Conservation (phyloP, 1,140 invertebrate species). For the Drosophila watanabei region DNA sequence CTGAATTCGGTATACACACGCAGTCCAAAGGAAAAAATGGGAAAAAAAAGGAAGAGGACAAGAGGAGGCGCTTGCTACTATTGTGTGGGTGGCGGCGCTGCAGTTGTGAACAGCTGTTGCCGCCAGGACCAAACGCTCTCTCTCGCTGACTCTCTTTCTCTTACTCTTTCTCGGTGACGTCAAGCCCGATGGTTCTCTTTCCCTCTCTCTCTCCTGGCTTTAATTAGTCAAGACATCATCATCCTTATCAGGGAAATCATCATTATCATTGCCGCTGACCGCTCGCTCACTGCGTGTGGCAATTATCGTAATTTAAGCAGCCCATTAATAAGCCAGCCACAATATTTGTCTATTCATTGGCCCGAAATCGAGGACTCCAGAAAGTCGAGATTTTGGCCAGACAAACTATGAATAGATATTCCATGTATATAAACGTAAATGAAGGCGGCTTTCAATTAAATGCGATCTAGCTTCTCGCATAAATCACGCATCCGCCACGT, state of each 20-base stretch:
- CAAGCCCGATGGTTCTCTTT: slow-evolving; percentile 51
- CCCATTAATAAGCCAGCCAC: slow-evolving; percentile 72
- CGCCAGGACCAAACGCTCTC: slow-evolving; percentile 7
- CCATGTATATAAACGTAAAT: slow-evolving; percentile 13
- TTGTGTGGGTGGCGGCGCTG: slow-evolving; percentile 50
- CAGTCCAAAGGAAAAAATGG: background rate
- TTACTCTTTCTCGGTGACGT: slow-evolving; percentile 32
- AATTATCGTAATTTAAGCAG: slow-evolving; percentile 56
- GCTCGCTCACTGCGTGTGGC: slow-evolving; percentile 45
- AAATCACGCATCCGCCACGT: slow-evolving; percentile 74
- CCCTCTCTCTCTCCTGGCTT: slow-evolving; percentile 23
- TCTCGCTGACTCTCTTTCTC: background rate
- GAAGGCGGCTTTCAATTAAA: slow-evolving; percentile 68
- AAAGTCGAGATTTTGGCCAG: slow-evolving; percentile 40
- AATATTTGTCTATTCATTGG: slow-evolving; percentile 74
- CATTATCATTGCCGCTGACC: slow-evolving; percentile 11
- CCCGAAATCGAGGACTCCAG: slow-evolving; percentile 38
- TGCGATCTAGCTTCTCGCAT: slow-evolving; percentile 53
- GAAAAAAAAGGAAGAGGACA: background rate
- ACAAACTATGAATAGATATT: slow-evolving; percentile 38
- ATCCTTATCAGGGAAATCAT: slow-evolving; percentile 17
- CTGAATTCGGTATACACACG: slow-evolving; percentile 67
- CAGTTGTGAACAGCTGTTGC: slow-evolving; percentile 70
- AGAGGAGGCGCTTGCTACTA: slow-evolving; percentile 19
- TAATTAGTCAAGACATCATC: slow-evolving; percentile 62